Conservation (phyloP, 2,113 vertebrate genomes). For the Eurystomus gularis region DNA sequence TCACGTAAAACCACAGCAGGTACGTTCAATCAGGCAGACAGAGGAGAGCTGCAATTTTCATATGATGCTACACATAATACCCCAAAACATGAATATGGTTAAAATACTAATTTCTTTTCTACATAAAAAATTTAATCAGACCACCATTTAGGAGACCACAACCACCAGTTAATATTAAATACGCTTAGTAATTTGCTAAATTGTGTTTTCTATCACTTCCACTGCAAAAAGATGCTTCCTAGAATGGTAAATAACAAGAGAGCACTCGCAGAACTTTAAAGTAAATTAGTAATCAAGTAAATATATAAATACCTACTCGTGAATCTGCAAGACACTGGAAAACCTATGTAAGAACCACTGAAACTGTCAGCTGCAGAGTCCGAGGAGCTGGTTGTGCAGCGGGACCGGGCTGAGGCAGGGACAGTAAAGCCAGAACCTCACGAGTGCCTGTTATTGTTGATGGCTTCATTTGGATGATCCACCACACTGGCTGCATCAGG, state of each 20-base stretch:
- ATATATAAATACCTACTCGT: no score
- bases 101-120: neutral
- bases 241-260: neutral
- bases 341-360: neutral
- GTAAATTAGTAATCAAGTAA: neutral
- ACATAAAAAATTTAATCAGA: neutral
- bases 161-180: neutral
- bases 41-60: neutral
- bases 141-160: neutral
- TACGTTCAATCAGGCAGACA: accelerated
- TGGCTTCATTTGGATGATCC: neutral
- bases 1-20: neutral
- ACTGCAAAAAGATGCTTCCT: neutral
- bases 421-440: neutral
- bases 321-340: neutral
- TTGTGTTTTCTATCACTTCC: neutral
- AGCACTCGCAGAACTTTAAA: neutral
- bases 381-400: accelerated
- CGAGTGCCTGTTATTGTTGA: accelerated
- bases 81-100: neutral
- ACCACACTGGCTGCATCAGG: accelerated
- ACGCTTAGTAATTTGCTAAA: neutral
- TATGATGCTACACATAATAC: neutral
- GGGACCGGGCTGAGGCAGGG: neutral
- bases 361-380: neutral